These are phyloP conservation scores for Mystacornis crossleyi DNA, from an alignment of 2,113 vertebrate species.

Conservation along the genomic window DNA sequence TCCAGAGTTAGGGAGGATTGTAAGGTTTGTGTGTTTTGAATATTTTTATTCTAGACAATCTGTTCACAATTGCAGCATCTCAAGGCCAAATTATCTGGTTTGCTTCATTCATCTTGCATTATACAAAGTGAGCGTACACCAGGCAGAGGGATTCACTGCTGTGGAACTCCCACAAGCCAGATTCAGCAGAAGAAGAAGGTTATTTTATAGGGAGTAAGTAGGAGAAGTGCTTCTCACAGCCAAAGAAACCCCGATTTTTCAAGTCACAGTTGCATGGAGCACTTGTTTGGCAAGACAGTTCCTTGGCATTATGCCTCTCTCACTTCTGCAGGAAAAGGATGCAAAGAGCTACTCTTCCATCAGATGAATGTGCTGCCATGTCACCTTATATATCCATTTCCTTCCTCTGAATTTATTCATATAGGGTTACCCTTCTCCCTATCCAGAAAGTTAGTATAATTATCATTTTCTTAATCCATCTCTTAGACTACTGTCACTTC, in stretches of 20 bases:
- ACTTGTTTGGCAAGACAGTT: background rate
- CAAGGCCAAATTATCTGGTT: background rate
- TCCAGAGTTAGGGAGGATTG: background rate
- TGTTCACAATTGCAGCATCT: background rate
- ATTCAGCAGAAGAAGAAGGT: background rate
- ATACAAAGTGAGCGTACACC: rapidly evolving
- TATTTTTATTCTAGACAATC: background rate
- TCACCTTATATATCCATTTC: background rate
- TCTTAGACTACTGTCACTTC: background rate
- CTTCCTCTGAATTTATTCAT: background rate
- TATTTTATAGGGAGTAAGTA: background rate
- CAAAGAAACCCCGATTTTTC: background rate
- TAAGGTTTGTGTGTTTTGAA: background rate
- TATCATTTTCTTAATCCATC: background rate
- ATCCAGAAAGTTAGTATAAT: background rate
- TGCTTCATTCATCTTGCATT: background rate
- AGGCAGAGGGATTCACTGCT: background rate
- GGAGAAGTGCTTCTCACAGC: background rate
- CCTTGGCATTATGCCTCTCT: background rate
- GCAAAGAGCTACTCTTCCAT: background rate
- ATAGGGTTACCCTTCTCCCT: background rate
- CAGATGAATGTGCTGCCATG: background rate
- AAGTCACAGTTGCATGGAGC: rapidly evolving
- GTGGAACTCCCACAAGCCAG: background rate
- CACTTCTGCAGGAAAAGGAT: background rate